phyloP scores from a whole-genome alignment of 2,888 invertebrate species.

The Oxystoma pomonae region DNA sequence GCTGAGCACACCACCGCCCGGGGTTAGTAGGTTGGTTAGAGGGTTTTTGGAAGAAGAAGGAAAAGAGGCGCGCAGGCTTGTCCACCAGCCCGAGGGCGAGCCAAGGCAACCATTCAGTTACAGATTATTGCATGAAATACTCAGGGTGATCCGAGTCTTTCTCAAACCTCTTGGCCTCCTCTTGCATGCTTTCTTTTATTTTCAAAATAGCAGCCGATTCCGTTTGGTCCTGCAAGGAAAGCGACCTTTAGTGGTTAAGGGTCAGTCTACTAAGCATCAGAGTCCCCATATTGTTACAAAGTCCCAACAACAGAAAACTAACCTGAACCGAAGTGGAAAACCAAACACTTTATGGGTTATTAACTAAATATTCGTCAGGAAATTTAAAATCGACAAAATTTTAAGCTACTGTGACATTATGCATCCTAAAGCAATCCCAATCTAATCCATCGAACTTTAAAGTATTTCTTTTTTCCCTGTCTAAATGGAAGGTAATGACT shows the following conservation, averaged over 20 bases:
- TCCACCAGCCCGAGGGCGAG: conserved; percentile 46
- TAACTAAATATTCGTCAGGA: no score
- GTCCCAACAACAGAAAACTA: no score
- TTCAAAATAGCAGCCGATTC: conserved; percentile 99
- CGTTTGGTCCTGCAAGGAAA: conserved; percentile 73
- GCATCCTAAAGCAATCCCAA: no score
- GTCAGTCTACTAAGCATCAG: conserved; percentile 48
- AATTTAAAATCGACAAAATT: no score
- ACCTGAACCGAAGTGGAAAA: no score
- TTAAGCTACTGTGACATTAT: no score
- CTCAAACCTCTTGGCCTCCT: conserved; percentile 98
- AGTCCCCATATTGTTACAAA: conserved; percentile 21
- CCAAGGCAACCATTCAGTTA: conserved; percentile 42
- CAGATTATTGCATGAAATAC: conserved; percentile 90
- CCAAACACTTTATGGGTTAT: no score
- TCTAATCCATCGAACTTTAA: no score
- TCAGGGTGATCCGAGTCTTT: conserved; percentile 96
- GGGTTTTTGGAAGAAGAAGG: conserved; percentile 46
- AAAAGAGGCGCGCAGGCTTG: conserved; percentile 36
- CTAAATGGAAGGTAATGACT: no score
- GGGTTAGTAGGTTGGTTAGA: conserved; percentile 43
- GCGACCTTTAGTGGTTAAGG: conserved; percentile 51
- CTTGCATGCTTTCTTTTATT: conserved; percentile 99
- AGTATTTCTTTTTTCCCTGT: no score
- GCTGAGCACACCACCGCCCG: conserved; percentile 50